Conservation (phyloP, 2,888 invertebrate species). For the Bugula neritina region DNA sequence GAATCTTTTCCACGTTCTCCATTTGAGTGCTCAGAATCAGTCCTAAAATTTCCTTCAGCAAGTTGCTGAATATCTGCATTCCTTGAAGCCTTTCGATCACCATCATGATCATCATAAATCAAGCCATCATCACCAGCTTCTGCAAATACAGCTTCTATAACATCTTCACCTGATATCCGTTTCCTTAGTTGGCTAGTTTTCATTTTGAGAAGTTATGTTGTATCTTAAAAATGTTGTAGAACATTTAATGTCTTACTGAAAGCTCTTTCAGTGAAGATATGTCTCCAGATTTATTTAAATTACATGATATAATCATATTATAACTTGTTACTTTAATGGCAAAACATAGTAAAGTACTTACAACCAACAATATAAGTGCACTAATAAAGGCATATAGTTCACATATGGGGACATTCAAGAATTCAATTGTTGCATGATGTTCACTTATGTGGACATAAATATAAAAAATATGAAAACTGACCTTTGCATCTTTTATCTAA, state of each 20-base stretch:
- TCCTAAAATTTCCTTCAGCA: neutral
- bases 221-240: too few relatives aligned
- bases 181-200: too few relatives aligned
- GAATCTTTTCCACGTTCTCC: neutral
- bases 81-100: neutral
- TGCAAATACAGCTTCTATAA: neutral
- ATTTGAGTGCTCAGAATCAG: neutral
- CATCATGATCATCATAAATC: neutral
- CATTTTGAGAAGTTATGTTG: too few relatives aligned
- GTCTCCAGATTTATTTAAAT: too few relatives aligned
- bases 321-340: too few relatives aligned
- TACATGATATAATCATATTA: too few relatives aligned
- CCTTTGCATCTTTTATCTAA: neutral
- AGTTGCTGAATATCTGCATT: neutral
- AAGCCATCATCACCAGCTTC: neutral
- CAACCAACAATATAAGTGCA: neutral
- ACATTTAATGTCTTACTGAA: too few relatives aligned
- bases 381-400: neutral
- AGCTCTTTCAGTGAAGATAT: too few relatives aligned
- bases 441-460: neutral
- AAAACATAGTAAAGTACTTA: neutral
- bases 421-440: neutral
- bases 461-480: neutral
- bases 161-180: neutral
- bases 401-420: neutral